Evolutionary conservation across 2,797 vertebrate species (phyloP), one percentile per base, ranked within the genome.

Genomic region (Myotis planiceps): DNA sequence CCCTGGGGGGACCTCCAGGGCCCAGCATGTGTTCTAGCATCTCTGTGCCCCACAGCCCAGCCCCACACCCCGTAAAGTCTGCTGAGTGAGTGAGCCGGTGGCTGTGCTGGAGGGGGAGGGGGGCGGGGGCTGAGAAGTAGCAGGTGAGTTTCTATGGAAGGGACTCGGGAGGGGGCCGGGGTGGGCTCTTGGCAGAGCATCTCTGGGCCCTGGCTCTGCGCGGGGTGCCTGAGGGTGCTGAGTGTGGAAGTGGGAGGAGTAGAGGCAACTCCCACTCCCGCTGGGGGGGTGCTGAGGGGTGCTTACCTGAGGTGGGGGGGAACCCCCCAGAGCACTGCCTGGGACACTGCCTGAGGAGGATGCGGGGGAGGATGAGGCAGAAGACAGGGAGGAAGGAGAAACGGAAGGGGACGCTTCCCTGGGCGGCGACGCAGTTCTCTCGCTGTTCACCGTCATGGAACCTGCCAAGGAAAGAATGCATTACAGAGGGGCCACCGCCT

Each of bases 401-500:
- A 6, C 83, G 51, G 27, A 68, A 21, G 76, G 39, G 78, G 97
- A 87, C 34, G 51, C 14, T 0, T 98, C 97, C 95, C 95, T 97
- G 47, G 95, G 65, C 16, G 81, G 93, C 0, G 87, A 55, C 4
- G 49, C 90, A 6, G 92, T 49, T 69, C 90, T 98, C 95, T 66
- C 97, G 94, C 72, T 29, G 14, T 97, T 96, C 63, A 95, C 65
- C 14, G 98, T 81, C 15, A 65, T 97, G 69, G 97, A 95, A 96
- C 96, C 98, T 99, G 95, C 18, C 53, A 63, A 75, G 94, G n/a
- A 96, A 92, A 95, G 65, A 97, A 53, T 93, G 81, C 6, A 23
- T 94, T 47, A 83, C 58, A 63, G 34, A 53, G 4, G 4, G 47
- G 34, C 23, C 6, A 32, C 6, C 75, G 34, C 0, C 37, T 92